phyloP scores from a whole-genome alignment of 1,140 invertebrate species.

The Pachypeltis micranthus region DNA sequence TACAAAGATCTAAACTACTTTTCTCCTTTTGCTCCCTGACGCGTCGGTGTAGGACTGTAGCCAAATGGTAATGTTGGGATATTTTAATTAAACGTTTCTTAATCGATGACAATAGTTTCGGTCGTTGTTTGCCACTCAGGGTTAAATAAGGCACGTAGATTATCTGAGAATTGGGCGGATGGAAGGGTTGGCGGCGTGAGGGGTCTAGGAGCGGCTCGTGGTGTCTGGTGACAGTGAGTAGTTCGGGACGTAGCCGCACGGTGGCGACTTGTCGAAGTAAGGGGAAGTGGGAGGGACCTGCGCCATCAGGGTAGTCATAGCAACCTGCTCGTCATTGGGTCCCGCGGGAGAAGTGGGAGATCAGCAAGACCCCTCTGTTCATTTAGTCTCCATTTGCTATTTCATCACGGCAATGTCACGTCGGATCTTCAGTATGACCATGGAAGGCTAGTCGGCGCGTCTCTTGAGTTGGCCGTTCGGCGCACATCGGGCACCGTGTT shows the following conservation, averaged over 20 bases:
- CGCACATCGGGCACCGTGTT: constrained; percentile 21
- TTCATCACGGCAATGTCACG: constrained; percentile 27
- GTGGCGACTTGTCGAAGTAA: neutral
- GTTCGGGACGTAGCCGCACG: neutral
- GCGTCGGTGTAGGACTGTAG: too few relatives aligned
- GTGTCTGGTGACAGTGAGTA: neutral
- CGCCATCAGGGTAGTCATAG: constrained; percentile 15
- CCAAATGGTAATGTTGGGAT: too few relatives aligned
- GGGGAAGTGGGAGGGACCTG: neutral
- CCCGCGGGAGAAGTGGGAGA: neutral
- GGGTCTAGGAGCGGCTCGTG: too few relatives aligned
- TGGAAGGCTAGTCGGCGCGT: constrained; percentile 31
- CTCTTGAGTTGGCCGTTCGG: constrained; percentile 25
- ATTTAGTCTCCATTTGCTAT: constrained; percentile 22
- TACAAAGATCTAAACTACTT: too few relatives aligned
- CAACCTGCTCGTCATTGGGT: constrained; percentile 2
- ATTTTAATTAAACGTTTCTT: too few relatives aligned
- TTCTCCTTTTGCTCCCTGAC: too few relatives aligned
- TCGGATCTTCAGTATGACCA: constrained; percentile 30
- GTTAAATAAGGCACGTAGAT: too few relatives aligned
- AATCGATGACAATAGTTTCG: too few relatives aligned
- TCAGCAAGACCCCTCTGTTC: constrained; percentile 15
- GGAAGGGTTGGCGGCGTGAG: too few relatives aligned
- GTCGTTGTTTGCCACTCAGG: too few relatives aligned
- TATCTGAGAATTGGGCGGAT: too few relatives aligned